Percentiles rank a stretch among this genome's conserved stretches.
phyloP scores from a whole-genome alignment of 2,113 vertebrate species.

The Tapirus terrestris region DNA sequence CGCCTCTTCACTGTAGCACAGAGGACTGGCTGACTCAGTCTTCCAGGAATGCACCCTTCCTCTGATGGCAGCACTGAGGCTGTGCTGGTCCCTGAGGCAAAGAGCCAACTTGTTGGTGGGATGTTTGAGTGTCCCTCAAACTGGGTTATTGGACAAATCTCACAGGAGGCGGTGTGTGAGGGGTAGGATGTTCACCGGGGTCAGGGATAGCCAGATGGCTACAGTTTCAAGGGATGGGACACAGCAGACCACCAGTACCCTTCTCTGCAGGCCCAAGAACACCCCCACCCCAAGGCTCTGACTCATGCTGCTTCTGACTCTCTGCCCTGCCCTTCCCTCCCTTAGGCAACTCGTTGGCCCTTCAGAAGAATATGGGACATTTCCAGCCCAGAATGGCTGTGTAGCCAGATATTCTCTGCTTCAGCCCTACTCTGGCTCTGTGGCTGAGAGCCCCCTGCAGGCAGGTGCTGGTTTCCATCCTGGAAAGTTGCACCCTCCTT shows the following conservation, averaged over 20 bases:
- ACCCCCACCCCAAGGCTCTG: neutral
- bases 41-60: neutral
- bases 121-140: neutral
- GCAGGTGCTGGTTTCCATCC: neutral
- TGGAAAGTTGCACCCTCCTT: neutral
- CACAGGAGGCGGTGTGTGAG: neutral
- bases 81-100: neutral
- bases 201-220: neutral
- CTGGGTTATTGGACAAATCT: neutral
- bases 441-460: neutral
- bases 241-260: neutral
- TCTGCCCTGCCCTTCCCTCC: too few species aligned
- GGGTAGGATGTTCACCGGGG: neutral
- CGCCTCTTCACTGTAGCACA: neutral
- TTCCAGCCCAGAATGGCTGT: neutral
- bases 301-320: neutral
- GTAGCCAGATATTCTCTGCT: neutral
- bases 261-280: neutral
- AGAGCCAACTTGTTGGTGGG: neutral
- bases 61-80: neutral
- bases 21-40: neutral
- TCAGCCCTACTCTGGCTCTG: neutral
- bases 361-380: neutral
- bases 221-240: neutral
- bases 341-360: neutral